Percentiles rank a stretch among this genome's conserved stretches.
Conservation (phyloP, 2,113 vertebrate genomes). For the Labeo catla region DNA sequence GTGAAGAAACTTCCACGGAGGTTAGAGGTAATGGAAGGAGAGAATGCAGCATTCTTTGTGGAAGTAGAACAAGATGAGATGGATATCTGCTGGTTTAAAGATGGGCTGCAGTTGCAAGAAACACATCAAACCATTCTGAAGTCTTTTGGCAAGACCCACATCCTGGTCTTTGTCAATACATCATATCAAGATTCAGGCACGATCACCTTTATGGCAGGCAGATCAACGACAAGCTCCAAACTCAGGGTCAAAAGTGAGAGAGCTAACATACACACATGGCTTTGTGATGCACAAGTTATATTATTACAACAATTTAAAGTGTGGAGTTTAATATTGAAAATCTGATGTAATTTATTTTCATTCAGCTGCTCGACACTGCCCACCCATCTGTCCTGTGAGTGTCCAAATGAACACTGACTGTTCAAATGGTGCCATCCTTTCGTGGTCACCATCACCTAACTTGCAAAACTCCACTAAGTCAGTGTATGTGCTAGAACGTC, state of each 20-base stretch:
- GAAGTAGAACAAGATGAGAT: slow-evolving; percentile 82
- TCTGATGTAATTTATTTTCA: slow-evolving; percentile 38
- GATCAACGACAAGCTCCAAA: slow-evolving; percentile 85
- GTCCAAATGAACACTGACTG: slow-evolving; percentile 79
- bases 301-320: not conserved
- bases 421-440: slow-evolving; percentile 81
- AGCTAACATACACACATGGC: not conserved
- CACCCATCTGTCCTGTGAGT: slow-evolving; percentile 79
- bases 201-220: slow-evolving; percentile 83
- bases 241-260: slow-evolving; percentile 90
- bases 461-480: slow-evolving; percentile 75
- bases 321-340: not conserved
- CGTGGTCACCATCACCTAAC: slow-evolving; percentile 79
- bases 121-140: slow-evolving; percentile 82
- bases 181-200: slow-evolving; percentile 86
- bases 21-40: slow-evolving; percentile 90
- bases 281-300: not conserved
- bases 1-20: slow-evolving; percentile 86
- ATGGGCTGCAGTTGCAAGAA: slow-evolving; percentile 81
- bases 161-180: slow-evolving; percentile 90
- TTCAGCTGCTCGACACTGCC: slow-evolving; percentile 81
- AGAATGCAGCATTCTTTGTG: slow-evolving; percentile 91
- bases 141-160: slow-evolving; percentile 89
- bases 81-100: slow-evolving; percentile 86
- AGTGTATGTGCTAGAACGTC: slow-evolving; percentile 85